Percentiles rank a stretch among this genome's conserved stretches.
These are phyloP conservation scores for Alca torda DNA, from an alignment of 2,797 vertebrate genomes.

Conservation along the genomic window DNA sequence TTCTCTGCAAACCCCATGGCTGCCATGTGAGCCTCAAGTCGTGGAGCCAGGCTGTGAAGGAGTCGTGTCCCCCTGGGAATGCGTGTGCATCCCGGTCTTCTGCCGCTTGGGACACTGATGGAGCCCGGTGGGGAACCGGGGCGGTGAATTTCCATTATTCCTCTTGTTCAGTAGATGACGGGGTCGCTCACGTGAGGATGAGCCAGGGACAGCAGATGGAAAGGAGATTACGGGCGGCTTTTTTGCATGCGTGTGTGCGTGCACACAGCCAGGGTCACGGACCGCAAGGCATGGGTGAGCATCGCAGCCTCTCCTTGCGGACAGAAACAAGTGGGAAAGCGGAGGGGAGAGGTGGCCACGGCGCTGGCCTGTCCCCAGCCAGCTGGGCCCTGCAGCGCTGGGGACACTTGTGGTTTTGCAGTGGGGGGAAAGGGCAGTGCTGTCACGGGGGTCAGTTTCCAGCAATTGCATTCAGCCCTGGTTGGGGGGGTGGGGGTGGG, in stretches of 20 bases:
- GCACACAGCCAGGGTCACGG: neutral
- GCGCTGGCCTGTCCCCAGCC: neutral
- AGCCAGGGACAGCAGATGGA: neutral
- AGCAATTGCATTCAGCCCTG: neutral
- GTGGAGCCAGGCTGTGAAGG: neutral
- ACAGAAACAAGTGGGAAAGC: rapidly evolving
- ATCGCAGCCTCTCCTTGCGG: neutral
- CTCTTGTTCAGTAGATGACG: rapidly evolving
- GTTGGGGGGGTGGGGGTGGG: too few relatives aligned
- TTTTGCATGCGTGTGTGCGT: neutral
- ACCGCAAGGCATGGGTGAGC: rapidly evolving
- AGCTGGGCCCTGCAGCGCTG: rapidly evolving
- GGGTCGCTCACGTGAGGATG: neutral
- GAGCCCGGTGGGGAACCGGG: rapidly evolving
- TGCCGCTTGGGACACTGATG: neutral
- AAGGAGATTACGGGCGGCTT: neutral
- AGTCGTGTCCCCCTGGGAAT: neutral
- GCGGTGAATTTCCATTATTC: rapidly evolving
- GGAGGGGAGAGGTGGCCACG: neutral
- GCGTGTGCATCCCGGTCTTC: rapidly evolving
- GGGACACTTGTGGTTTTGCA: neutral
- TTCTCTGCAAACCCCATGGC: rapidly evolving
- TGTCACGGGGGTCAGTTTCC: rapidly evolving
- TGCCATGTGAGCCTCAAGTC: neutral
- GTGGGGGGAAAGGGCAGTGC: neutral